Conservation (phyloP, 2,888 invertebrate species). For the Sphaerophoria rueppellii region DNA sequence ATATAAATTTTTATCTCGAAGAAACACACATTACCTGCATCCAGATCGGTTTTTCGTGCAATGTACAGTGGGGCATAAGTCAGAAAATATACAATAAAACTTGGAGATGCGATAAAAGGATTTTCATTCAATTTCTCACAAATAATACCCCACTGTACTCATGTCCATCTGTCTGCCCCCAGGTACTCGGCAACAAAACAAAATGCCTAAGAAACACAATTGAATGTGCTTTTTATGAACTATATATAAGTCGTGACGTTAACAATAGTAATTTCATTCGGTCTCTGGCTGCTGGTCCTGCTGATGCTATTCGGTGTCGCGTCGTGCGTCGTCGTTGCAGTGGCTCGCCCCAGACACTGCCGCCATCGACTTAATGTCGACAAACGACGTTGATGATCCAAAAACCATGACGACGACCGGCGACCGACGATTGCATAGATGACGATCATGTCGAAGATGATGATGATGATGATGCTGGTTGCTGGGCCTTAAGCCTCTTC, state of each 20-base stretch:
- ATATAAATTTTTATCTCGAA: constrained; percentile 12
- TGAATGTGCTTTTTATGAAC: constrained; percentile 48
- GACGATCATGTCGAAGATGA: constrained; percentile 11
- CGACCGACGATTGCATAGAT: background rate
- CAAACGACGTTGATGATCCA: background rate
- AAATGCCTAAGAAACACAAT: constrained; percentile 33
- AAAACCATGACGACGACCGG: background rate
- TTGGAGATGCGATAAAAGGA: background rate
- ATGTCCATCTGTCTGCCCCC: background rate
- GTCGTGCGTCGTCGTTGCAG: background rate
- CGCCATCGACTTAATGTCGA: constrained; percentile 16
- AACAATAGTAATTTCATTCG: constrained; percentile 54
- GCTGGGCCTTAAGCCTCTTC: no score
- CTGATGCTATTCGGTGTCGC: background rate
- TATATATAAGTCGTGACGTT: constrained; percentile 61
- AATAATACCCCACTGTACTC: background rate
- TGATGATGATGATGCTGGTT: constrained; percentile 27
- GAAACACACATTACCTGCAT: constrained; percentile 13
- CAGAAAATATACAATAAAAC: background rate
- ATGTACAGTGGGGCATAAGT: background rate
- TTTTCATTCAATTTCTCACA: background rate
- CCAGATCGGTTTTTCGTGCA: background rate
- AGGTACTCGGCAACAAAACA: background rate
- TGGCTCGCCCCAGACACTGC: background rate
- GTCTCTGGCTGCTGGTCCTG: background rate